Conservation (phyloP, 2,888 invertebrate genomes). For the Deladenus siricidicola region DNA sequence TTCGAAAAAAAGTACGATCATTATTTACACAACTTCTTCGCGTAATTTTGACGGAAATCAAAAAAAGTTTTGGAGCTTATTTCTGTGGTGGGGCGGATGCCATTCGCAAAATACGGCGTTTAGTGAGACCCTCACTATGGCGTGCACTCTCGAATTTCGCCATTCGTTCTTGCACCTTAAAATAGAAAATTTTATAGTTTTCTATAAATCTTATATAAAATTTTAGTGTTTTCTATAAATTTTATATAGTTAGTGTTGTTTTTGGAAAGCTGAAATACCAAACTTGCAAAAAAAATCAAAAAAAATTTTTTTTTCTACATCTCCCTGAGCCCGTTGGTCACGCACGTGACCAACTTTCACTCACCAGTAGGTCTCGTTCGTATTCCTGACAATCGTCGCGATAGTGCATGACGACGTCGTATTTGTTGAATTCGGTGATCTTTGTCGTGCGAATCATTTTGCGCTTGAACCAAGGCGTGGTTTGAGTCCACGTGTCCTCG, state of each 20-base stretch:
- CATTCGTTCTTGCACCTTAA: slow-evolving; percentile 1
- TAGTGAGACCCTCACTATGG: not conserved
- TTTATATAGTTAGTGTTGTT: too few relatives aligned
- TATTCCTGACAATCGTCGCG: slow-evolving; percentile 34
- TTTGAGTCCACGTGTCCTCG: slow-evolving; percentile 42
- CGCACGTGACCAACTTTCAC: slow-evolving; percentile 26
- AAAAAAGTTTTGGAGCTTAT: too few relatives aligned
- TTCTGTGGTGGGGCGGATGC: not conserved
- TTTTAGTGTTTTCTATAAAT: too few relatives aligned
- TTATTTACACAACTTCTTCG: too few relatives aligned
- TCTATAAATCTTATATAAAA: too few relatives aligned
- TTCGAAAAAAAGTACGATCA: too few relatives aligned
- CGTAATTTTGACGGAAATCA: too few relatives aligned
- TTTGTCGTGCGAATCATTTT: slow-evolving; percentile 43
- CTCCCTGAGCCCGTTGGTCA: too few relatives aligned
- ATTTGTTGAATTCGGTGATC: slow-evolving; percentile 43
- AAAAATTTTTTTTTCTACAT: slow-evolving; percentile 54
- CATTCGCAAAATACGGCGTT: not conserved
- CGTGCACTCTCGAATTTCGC: not conserved
- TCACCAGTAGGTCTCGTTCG: slow-evolving; percentile 39
- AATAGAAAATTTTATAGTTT: not conserved
- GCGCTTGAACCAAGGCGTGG: slow-evolving; percentile 48
- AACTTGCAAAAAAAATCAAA: not conserved
- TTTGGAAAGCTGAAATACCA: too few relatives aligned
- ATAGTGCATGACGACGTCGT: slow-evolving; percentile 45